Percentiles rank a stretch among this genome's conserved stretches.
These are phyloP conservation scores for Melozone crissalis DNA, from an alignment of 2,113 vertebrate genomes.

Conservation along the genomic window DNA sequence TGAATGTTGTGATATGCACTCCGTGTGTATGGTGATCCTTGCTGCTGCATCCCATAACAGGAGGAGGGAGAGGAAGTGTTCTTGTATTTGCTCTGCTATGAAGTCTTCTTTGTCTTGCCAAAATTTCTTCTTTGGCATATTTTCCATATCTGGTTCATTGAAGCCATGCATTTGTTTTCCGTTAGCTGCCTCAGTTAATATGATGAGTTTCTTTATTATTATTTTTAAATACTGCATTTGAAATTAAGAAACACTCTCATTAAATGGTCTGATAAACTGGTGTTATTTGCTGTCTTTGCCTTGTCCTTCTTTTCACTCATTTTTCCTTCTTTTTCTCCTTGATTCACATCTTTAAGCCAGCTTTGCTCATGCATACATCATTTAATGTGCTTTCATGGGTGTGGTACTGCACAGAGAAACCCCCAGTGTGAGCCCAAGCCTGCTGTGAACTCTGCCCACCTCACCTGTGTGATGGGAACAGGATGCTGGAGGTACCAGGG, in stretches of 20 bases:
- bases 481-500: neutral
- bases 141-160: neutral
- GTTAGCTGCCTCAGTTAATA: conserved; percentile 6
- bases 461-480: neutral
- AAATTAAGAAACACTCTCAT: neutral
- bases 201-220: neutral
- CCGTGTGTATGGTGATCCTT: neutral
- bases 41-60: neutral
- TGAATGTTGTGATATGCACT: neutral
- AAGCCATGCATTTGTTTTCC: conserved; percentile 22
- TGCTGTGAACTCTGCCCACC: neutral
- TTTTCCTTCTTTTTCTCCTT: neutral
- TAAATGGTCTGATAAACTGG: neutral
- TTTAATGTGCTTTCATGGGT: neutral
- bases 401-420: neutral
- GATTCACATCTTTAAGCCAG: neutral
- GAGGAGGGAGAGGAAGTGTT: neutral
- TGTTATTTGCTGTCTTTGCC: neutral
- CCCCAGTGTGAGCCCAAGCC: neutral
- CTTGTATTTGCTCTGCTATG: neutral
- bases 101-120: neutral
- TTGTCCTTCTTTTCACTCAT: neutral
- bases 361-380: neutral
- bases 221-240: neutral
- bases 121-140: neutral